Evolutionary conservation across 2,113 vertebrate species (phyloP), one percentile per base, ranked within the genome.

Genomic region (Toxotes chatareus): DNA sequence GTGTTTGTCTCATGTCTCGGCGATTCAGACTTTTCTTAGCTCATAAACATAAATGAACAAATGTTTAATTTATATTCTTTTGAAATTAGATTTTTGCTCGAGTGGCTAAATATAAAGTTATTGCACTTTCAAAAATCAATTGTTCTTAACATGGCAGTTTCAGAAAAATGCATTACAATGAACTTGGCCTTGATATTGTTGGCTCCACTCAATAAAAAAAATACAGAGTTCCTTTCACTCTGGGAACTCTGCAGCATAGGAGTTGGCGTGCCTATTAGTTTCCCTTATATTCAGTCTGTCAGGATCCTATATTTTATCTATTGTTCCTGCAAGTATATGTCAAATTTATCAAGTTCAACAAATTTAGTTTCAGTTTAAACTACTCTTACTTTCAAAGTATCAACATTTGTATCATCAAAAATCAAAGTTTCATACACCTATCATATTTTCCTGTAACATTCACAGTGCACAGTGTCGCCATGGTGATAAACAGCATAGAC

Each of bases 81-180:
- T 81, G 9, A 36, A 86, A 85, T 84, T 12, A 19, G 36, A 75
- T 87, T 80, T 44, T 70, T 49, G 21, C 23, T 77, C n/a, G 21
- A 68, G 61, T 65, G 46, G 62, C 59, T 77, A 66, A 80, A 84
- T 82, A 21, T 56, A 64, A 83, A 86, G 63, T 81, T 77, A 86
- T 77, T 80, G 65, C 63, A 63, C 36, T 80, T 73, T 86, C 47
- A 66, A 63, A 85, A 88, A 86, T 83, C 78, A 42, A 80, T 84
- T 4, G 2, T 32, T 67, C 82, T 86, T 76, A 79, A 86, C 40
- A 67, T 60, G 40, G 51, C 17, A 40, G n/a, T 76, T 73, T 66
- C 27, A 69, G 60, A 69, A 72, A 34, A 64, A 77, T 80, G 27
- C 12, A 75, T 71, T 73, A 46, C 61, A 72, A 75, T 78, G 23